Conservation (phyloP, 2,797 vertebrate genomes). For the Odontamblyopus rebecca region DNA sequence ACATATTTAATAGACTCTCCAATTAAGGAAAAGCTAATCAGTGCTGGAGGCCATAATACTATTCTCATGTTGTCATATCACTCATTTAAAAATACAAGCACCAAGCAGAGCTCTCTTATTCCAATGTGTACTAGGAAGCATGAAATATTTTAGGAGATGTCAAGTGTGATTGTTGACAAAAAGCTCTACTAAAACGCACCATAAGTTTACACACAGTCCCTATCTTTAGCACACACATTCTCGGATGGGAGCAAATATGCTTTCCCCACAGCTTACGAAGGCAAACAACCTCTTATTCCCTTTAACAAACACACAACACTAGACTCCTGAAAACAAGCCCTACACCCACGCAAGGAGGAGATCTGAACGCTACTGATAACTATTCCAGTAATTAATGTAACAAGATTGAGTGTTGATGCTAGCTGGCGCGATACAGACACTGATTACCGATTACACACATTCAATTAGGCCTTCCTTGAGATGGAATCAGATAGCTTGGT, state of each 20-base stretch:
- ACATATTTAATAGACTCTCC: too few relatives aligned
- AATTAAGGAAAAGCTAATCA: too few relatives aligned
- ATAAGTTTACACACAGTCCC: conserved; percentile 22
- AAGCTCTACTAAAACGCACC: conserved; percentile 36
- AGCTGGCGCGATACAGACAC: conserved; percentile 21
- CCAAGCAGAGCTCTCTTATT: too few relatives aligned
- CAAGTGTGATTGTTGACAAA: conserved; percentile 44
- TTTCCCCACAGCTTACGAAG: conserved; percentile 39
- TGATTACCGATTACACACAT: conserved; percentile 57
- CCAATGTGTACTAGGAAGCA: too few relatives aligned
- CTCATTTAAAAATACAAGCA: too few relatives aligned
- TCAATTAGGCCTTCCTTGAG: conserved; percentile 52
- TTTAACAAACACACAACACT: conserved; percentile 18
- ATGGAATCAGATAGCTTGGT: conserved; percentile 41
- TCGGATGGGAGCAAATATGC: conserved; percentile 32
- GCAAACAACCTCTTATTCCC: conserved; percentile 14
- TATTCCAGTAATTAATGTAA: conserved; percentile 27
- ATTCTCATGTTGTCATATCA: too few relatives aligned
- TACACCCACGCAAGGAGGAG: conserved; percentile 10
- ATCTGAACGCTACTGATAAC: conserved; percentile 17
- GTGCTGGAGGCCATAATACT: too few relatives aligned
- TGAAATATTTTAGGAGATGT: conserved; percentile 62
- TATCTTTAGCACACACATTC: conserved; percentile 2
- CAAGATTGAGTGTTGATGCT: conserved; percentile 22
- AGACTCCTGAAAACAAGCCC: conserved; percentile 7